phyloP scores from a whole-genome alignment of 2,113 vertebrate species.

The Phrynosoma blainvillii region DNA sequence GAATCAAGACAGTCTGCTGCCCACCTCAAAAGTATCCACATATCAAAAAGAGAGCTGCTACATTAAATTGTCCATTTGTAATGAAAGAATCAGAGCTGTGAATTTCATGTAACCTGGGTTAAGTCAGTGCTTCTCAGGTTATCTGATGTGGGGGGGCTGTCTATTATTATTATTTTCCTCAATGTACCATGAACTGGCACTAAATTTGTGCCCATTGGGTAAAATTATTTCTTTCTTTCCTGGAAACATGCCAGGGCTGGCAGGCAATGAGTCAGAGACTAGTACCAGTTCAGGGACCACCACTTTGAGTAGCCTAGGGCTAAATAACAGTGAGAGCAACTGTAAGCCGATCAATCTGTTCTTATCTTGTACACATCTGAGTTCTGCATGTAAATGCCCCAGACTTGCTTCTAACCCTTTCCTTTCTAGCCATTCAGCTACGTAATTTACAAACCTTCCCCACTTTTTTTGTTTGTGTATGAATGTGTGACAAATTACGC shows the following conservation, averaged over 20 bases:
- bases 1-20: not conserved
- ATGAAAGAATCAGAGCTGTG: not conserved
- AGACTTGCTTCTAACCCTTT: not conserved
- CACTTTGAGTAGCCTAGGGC: no score
- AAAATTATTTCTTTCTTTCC: no score
- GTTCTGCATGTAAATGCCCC: not conserved
- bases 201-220: no score
- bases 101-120: no score
- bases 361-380: not conserved
- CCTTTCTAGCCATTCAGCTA: not conserved
- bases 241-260: no score
- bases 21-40: not conserved
- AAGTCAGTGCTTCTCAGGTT: no score
- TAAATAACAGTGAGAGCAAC: not conserved
- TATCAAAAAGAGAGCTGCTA: not conserved
- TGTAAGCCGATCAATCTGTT: not conserved
- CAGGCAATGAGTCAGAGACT: no score
- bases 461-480: not conserved
- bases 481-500: not conserved
- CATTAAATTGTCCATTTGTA: not conserved
- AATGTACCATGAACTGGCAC: no score
- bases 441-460: not conserved
- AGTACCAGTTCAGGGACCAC: no score
- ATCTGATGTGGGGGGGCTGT: no score
- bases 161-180: no score